These are phyloP conservation scores for Epinotia nisella DNA, from an alignment of 2,888 invertebrate genomes.

Conservation along the genomic window DNA sequence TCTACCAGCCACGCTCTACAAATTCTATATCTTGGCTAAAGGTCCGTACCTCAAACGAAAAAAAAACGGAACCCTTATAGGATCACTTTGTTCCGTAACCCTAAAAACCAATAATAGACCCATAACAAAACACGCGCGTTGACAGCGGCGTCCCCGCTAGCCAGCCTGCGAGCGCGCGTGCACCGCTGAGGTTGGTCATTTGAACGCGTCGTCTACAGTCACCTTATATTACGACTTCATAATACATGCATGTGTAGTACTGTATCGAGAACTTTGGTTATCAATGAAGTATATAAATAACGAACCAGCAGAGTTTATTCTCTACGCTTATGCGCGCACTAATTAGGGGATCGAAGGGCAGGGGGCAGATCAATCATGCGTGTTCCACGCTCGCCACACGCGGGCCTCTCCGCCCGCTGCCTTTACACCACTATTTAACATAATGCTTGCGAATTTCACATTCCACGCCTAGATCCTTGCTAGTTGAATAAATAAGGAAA, in stretches of 20 bases:
- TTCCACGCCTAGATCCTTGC: neutral
- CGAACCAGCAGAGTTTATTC: neutral
- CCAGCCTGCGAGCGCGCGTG: no score
- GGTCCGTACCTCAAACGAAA: no score
- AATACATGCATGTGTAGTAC: neutral
- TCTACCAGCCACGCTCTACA: no score
- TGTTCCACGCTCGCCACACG: slow-evolving; percentile 23
- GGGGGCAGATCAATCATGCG: slow-evolving; percentile 31
- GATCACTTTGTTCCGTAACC: no score
- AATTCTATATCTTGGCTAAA: no score
- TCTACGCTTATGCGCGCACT: slow-evolving; percentile 25
- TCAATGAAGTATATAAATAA: no score
- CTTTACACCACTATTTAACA: neutral
- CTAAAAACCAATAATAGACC: no score
- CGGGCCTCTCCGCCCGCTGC: slow-evolving; percentile 1
- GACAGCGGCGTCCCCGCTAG: no score
- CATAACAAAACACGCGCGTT: no score
- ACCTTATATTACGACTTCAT: neutral
- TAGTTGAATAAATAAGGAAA: neutral
- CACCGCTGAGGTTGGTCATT: no score
- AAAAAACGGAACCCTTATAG: no score
- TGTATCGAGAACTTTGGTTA: neutral
- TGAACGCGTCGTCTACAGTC: neutral
- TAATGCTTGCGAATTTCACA: neutral
- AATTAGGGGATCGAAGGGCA: slow-evolving; percentile 28